Conservation (phyloP, 2,113 vertebrate species). For the Tachysurus fulvidraco region DNA sequence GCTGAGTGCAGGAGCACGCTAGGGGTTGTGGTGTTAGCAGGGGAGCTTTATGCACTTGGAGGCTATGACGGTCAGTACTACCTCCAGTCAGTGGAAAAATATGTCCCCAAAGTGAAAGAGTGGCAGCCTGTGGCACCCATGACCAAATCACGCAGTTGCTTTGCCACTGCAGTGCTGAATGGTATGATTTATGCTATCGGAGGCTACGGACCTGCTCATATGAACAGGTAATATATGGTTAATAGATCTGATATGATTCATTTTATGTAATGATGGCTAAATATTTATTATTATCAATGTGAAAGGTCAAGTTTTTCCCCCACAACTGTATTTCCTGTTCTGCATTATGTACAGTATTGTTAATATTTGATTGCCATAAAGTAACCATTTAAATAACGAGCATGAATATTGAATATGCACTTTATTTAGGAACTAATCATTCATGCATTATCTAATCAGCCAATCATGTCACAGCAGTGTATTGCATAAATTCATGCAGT, state of each 20-base stretch:
- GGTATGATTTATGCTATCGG: slow-evolving; percentile 98
- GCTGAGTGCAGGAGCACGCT: slow-evolving; percentile 91
- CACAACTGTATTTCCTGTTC: too few relatives aligned
- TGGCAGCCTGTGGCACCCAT: slow-evolving; percentile 96
- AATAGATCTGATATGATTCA: not conserved
- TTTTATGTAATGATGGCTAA: not conserved
- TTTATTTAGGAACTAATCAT: not conserved
- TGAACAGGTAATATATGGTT: slow-evolving; percentile 87
- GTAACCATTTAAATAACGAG: not conserved
- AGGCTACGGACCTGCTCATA: slow-evolving; percentile 94
- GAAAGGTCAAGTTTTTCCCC: not conserved
- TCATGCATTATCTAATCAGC: not conserved
- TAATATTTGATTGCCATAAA: too few relatives aligned
- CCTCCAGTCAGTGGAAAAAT: slow-evolving; percentile 93
- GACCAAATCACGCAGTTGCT: slow-evolving; percentile 93
- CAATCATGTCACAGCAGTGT: too few relatives aligned
- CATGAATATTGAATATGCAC: not conserved
- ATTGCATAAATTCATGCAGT: too few relatives aligned
- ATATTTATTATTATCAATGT: not conserved
- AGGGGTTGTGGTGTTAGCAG: slow-evolving; percentile 87
- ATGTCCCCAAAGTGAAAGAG: slow-evolving; percentile 88
- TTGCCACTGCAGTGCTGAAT: slow-evolving; percentile 89
- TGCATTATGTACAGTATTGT: too few relatives aligned
- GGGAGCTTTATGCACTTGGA: slow-evolving; percentile 92
- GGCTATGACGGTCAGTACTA: slow-evolving; percentile 97